Base-by-base conservation (phyloP, 2,888 invertebrate genomes). In the Cinara cedri region DNA sequence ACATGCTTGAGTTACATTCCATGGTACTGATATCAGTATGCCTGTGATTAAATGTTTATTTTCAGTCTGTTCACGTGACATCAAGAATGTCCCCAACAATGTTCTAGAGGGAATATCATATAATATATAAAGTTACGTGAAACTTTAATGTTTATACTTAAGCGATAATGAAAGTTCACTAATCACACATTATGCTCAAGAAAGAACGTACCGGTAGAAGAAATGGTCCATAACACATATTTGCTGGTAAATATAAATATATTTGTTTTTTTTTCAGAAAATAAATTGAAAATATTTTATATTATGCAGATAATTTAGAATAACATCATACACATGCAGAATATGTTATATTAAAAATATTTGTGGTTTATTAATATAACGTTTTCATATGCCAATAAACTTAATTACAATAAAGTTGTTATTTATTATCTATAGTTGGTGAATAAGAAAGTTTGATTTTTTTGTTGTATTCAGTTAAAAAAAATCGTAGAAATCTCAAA, bases 11-110 rank as follows among this genome's bases (percentile, higher is more conserved):
- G 89, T 90, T 34, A 93, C 91, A 87, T 95, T 92, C 90, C 94
- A 94, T 46, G 94, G 93, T 81, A 91, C 91, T 4, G 94, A 94
- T 82, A 95, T 90, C 65, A 91, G 89, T 86, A 95, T 90, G 55
- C 91, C 93, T n/a, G 24, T 91, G 92, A 81, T 85, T 1, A 80
- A 80, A 1, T 84, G 83, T 44, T 86, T 85, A 16, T 86, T 87
- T 16, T 90, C 88, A 82, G 87, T 86, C 80, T 87, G 87, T 71
- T 90, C 90, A 81, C 88, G 87, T 82, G 89, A 89, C 11, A 91
- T 90, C 84, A 95, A 87, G 87, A 94, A 94, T 86, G 93, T 92
- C 81, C 93, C 93, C 83, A 90, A 85, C 82, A 90, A 88, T 85
- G 90, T 87, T 71, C 90, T 90, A 62, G 26, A 34, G 54, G 19